Conservation (phyloP, 2,797 vertebrate genomes). For the Sebastes minor region DNA sequence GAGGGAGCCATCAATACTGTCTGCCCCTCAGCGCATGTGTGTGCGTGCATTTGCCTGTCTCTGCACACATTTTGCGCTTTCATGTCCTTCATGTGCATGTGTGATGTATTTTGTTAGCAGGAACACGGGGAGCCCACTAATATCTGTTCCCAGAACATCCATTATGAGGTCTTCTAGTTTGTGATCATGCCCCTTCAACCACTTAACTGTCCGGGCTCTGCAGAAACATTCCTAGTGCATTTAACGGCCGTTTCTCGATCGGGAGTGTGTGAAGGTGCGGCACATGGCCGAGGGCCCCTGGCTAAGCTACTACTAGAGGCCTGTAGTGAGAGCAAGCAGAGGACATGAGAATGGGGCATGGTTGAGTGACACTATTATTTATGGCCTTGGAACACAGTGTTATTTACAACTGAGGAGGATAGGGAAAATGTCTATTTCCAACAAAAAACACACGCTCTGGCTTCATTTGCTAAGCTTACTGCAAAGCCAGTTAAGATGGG, state of each 20-base stretch:
- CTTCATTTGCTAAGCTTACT: constrained; percentile 56
- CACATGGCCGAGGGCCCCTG: constrained; percentile 58
- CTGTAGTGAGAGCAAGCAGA: constrained; percentile 78
- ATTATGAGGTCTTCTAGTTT: constrained; percentile 64
- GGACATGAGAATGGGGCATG: constrained; percentile 78
- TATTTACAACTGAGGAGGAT: constrained; percentile 74
- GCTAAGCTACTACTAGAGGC: constrained; percentile 50
- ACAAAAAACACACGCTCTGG: constrained; percentile 68
- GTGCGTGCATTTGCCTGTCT: constrained; percentile 24
- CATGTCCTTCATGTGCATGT: constrained; percentile 51
- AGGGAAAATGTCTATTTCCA: constrained; percentile 71
- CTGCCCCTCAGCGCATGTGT: constrained; percentile 57
- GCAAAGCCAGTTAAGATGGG: constrained; percentile 57
- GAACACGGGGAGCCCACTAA: constrained; percentile 57
- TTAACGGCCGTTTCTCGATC: constrained; percentile 69
- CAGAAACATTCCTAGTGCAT: constrained; percentile 67
- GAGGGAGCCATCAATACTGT: constrained; percentile 78
- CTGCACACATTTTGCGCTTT: constrained; percentile 45
- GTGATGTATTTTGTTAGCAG: constrained; percentile 57
- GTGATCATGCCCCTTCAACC: constrained; percentile 68
- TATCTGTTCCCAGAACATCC: constrained; percentile 67
- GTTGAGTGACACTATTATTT: constrained; percentile 79
- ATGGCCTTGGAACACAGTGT: constrained; percentile 62
- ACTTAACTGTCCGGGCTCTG: constrained; percentile 57
- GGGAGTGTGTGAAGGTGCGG: constrained; percentile 69